These are phyloP conservation scores for Mellivora capensis DNA, from an alignment of 2,113 vertebrate genomes.

Conservation along the genomic window DNA sequence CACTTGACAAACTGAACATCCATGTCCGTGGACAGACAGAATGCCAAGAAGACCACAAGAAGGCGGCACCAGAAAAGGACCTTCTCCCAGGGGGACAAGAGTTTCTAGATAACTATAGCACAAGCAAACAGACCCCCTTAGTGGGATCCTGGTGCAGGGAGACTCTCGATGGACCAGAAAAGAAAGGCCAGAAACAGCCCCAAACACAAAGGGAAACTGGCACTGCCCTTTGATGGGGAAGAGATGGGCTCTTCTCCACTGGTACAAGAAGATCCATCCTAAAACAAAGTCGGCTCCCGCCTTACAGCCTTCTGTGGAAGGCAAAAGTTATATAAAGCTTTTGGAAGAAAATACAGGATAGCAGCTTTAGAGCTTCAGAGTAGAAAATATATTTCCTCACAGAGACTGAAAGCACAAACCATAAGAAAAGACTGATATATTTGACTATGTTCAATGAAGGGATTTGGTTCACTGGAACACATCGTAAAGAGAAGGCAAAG, in stretches of 20 bases:
- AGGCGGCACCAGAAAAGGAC: neutral
- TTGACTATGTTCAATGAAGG: neutral
- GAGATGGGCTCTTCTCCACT: neutral
- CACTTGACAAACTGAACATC: neutral
- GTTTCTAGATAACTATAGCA: rapidly evolving
- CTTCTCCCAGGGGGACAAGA: neutral
- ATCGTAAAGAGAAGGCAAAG: neutral
- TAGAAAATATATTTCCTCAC: neutral
- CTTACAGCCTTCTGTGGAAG: neutral
- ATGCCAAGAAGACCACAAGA: neutral
- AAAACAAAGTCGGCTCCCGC: neutral
- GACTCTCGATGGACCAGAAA: neutral
- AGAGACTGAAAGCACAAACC: neutral
- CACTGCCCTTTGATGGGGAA: neutral
- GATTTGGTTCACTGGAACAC: neutral
- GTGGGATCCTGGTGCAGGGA: rapidly evolving
- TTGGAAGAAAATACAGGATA: neutral
- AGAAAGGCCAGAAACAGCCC: neutral
- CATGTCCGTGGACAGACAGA: neutral
- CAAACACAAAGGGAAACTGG: neutral
- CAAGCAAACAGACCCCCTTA: rapidly evolving
- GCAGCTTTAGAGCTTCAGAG: neutral
- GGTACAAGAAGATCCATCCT: neutral
- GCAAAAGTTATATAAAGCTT: neutral
- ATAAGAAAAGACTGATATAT: neutral